Conservation (phyloP, 2,797 vertebrate species). For the Eleutherodactylus coqui region DNA sequence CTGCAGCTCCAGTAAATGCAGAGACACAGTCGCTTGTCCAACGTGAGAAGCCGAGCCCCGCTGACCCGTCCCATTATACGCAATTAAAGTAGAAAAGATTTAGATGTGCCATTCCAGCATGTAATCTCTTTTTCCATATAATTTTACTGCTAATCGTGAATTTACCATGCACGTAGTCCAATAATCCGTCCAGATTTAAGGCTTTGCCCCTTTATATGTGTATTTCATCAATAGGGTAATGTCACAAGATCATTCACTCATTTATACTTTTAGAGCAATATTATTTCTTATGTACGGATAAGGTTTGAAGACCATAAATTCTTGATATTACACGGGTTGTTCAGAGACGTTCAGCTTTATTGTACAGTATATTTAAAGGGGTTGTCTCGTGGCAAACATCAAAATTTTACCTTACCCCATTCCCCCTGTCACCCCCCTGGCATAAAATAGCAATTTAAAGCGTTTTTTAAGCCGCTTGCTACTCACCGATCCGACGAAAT, state of each 20-base stretch:
- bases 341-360: background rate
- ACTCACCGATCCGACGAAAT: too few species aligned
- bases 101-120: conserved; percentile 2
- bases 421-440: too few species aligned
- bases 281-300: background rate
- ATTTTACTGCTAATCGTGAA: conserved; percentile 42
- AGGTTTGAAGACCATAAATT: background rate
- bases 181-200: conserved; percentile 30
- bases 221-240: background rate
- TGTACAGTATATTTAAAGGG: too few species aligned
- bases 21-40: conserved; percentile 9
- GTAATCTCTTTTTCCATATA: conserved; percentile 30
- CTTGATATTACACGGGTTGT: background rate
- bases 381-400: too few species aligned
- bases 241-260: conserved; percentile 1
- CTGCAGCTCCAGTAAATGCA: conserved; percentile 13
- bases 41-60: background rate
- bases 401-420: too few species aligned
- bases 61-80: conserved; percentile 22
- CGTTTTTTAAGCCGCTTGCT: too few species aligned
- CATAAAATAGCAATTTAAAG: too few species aligned
- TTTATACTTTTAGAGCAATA: background rate
- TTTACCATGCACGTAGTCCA: background rate
- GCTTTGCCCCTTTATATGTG: background rate
- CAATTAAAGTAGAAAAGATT: conserved; percentile 26